phyloP scores from a whole-genome alignment of 2,888 invertebrate genomes.

The Polydrusus pterygomalis region DNA sequence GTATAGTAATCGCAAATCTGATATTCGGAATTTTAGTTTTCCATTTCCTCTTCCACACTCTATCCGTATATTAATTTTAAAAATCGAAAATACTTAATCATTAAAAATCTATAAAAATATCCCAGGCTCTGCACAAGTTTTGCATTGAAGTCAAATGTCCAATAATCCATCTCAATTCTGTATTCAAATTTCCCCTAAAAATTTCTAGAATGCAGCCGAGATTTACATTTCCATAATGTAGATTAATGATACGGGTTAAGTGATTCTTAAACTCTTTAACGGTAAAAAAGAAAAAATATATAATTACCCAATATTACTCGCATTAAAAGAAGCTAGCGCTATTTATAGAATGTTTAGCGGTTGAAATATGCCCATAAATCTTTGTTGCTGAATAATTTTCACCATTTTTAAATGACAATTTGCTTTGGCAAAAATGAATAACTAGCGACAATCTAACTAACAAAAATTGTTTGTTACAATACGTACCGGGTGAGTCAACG shows the following conservation, averaged over 20 bases:
- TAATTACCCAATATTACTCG: constrained; percentile 50
- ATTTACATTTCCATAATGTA: constrained; percentile 49
- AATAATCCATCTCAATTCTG: constrained; percentile 41
- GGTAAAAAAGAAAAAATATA: constrained; percentile 43
- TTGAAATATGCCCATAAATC: constrained; percentile 7
- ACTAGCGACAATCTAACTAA: too few species aligned
- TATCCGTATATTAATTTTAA: too few species aligned
- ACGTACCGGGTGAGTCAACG: too few species aligned
- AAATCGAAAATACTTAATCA: too few species aligned
- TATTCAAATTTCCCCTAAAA: constrained; percentile 31
- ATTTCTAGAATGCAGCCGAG: constrained; percentile 38
- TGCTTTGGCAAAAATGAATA: too few species aligned
- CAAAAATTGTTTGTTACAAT: too few species aligned
- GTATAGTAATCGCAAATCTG: too few species aligned
- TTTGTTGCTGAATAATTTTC: constrained; percentile 6
- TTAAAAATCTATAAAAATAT: too few species aligned
- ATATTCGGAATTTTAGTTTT: too few species aligned
- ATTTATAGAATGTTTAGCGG: constrained; percentile 30
- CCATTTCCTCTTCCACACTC: too few species aligned
- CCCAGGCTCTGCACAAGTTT: too few species aligned
- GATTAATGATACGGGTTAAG: constrained; percentile 54
- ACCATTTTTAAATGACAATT: too few species aligned
- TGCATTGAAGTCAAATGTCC: constrained; percentile 11
- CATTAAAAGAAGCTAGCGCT: constrained; percentile 22
- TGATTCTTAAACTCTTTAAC: constrained; percentile 49